A percentile compares a stretch with the other conserved stretches of the same genome.
phyloP scores from a whole-genome alignment of 2,888 invertebrate species.

The Aquatica leii region DNA sequence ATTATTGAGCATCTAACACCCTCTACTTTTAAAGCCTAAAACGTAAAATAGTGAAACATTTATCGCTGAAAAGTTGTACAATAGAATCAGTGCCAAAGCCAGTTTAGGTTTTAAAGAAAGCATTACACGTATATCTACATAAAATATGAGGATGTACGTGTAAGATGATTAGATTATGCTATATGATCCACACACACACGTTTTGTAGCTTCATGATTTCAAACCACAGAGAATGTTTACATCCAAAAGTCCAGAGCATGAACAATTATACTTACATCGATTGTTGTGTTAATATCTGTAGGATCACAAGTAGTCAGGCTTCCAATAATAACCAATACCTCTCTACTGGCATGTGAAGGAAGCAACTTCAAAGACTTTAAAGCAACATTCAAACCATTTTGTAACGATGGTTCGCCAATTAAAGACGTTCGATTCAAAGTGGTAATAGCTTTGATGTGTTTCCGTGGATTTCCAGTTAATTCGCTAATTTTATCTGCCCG shows the following conservation, averaged over 20 bases:
- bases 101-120: too few relatives aligned
- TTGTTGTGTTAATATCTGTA: constrained; percentile 86
- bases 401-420: constrained; percentile 93
- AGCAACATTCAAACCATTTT: constrained; percentile 93
- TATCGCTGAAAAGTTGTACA: not conserved
- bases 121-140: too few relatives aligned
- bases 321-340: constrained; percentile 90
- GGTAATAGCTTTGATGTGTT: constrained; percentile 77
- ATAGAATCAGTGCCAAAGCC: too few relatives aligned
- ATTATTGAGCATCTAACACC: constrained; percentile 94
- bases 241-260: too few relatives aligned
- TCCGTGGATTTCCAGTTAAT: constrained; percentile 84
- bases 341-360: constrained; percentile 94
- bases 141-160: too few relatives aligned
- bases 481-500: constrained; percentile 92
- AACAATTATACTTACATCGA: constrained; percentile 65
- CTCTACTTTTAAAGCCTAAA: constrained; percentile 74
- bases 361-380: constrained; percentile 83
- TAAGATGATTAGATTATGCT: too few relatives aligned
- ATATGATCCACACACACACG: too few relatives aligned
- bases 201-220: too few relatives aligned
- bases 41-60: too few relatives aligned
- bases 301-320: constrained; percentile 98
- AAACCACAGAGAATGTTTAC: too few relatives aligned
- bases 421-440: constrained; percentile 72